Evolutionary conservation across 2,797 vertebrate genomes (phyloP).

Genomic region (Malacoctenus gilli): DNA sequence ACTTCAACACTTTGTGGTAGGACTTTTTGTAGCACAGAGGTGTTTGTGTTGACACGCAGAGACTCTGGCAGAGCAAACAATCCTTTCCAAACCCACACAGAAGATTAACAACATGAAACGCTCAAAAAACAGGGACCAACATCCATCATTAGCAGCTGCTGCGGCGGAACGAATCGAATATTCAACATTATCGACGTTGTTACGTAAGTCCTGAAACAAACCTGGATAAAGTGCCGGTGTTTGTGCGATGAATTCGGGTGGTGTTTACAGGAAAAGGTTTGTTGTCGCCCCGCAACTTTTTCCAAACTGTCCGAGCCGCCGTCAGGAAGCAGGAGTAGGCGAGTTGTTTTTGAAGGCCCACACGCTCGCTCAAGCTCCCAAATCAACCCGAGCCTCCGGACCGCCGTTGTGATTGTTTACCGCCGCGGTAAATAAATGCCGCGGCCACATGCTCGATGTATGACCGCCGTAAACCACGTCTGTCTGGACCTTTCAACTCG

Average conservation of each 20-base stretch:
- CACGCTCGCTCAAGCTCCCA: slow-evolving; percentile 44
- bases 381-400: no score
- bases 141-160: slow-evolving; percentile 7
- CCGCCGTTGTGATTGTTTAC: no score
- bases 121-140: neutral
- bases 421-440: slow-evolving; percentile 5
- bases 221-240: neutral
- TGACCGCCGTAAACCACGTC: no score
- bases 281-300: no score
- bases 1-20: no score
- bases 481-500: no score
- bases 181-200: neutral
- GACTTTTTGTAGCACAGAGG: no score
- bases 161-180: neutral
- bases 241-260: neutral
- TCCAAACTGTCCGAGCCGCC: slow-evolving; percentile 22
- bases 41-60: no score
- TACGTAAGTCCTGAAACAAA: slow-evolving; percentile 3
- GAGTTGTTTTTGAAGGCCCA: slow-evolving; percentile 54
- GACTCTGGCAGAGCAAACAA: no score
- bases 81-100: slow-evolving; percentile 17
- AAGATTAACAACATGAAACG: neutral
- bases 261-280: no score
- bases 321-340: no score
- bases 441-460: no score